Conservation (phyloP, 1,140 invertebrate genomes). For the Drepana arcuata region DNA sequence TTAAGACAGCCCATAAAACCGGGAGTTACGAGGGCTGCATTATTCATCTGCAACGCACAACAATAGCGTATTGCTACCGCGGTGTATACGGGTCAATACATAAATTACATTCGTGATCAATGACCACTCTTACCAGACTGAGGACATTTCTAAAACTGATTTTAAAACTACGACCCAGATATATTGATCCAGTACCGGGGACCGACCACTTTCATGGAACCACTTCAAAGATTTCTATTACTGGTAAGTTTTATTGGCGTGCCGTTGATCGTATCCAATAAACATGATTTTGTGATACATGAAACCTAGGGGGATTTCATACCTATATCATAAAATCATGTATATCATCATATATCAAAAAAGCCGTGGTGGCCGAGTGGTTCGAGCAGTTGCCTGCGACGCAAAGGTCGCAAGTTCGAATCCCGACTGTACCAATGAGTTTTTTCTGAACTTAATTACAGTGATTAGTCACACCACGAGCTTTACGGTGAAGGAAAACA, state of each 20-base stretch:
- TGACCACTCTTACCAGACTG: constrained; percentile 1
- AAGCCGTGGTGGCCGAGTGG: too few species aligned
- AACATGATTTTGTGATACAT: neutral
- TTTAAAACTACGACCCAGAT: too few species aligned
- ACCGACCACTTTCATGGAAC: too few species aligned
- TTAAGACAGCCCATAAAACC: constrained; percentile 13
- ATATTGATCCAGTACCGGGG: too few species aligned
- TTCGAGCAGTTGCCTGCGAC: too few species aligned
- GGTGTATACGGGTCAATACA: constrained; percentile 1
- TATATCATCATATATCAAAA: too few species aligned
- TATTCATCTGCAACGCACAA: constrained; percentile 15
- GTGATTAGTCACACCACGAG: too few species aligned
- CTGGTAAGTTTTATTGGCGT: neutral
- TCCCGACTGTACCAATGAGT: too few species aligned
- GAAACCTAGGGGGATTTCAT: neutral
- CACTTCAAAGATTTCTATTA: neutral
- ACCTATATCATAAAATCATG: too few species aligned
- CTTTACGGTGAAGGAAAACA: too few species aligned
- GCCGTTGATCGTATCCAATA: neutral
- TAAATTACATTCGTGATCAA: neutral
- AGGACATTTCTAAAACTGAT: neutral
- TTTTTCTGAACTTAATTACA: too few species aligned
- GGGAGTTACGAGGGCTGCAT: constrained; percentile 18
- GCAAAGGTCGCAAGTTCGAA: too few species aligned
- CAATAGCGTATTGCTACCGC: constrained; percentile 6